Conservation (phyloP, 1,140 invertebrate species). For the Trichoplusia ni region DNA sequence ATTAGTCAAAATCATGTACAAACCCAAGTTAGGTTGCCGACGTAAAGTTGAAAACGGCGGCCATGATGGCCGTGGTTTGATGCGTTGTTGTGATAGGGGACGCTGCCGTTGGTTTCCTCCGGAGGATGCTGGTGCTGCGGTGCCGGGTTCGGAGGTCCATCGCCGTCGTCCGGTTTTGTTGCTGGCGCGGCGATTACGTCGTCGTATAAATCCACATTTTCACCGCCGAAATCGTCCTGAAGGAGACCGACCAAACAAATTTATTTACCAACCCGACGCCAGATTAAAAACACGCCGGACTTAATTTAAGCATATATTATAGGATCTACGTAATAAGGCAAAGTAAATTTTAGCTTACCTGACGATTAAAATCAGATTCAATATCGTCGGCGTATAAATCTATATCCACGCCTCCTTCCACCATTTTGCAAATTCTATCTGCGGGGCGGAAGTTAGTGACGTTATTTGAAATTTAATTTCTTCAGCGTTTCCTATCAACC, state of each 20-base stretch:
- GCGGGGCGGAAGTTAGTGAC: too few species aligned
- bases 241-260: conserved; percentile 46
- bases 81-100: conserved; percentile 84
- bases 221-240: conserved; percentile 92
- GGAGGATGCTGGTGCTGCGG: conserved; percentile 77
- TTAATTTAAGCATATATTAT: neutral
- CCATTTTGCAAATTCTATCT: conserved; percentile 87
- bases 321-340: neutral
- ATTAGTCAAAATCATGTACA: conserved; percentile 73
- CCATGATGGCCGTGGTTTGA: conserved; percentile 84
- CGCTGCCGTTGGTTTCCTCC: conserved; percentile 87
- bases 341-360: conserved; percentile 55
- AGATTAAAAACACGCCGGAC: neutral
- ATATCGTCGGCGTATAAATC: conserved; percentile 98
- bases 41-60: conserved; percentile 94
- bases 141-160: conserved; percentile 75
- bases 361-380: conserved; percentile 94
- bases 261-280: neutral
- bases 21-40: conserved; percentile 97
- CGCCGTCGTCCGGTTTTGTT: conserved; percentile 79
- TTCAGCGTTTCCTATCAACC: too few species aligned
- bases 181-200: conserved; percentile 94
- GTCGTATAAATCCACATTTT: conserved; percentile 97
- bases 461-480: too few species aligned
- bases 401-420: conserved; percentile 96